phyloP scores from a whole-genome alignment of 2,113 vertebrate species.

The Hyperopisus bebe region DNA sequence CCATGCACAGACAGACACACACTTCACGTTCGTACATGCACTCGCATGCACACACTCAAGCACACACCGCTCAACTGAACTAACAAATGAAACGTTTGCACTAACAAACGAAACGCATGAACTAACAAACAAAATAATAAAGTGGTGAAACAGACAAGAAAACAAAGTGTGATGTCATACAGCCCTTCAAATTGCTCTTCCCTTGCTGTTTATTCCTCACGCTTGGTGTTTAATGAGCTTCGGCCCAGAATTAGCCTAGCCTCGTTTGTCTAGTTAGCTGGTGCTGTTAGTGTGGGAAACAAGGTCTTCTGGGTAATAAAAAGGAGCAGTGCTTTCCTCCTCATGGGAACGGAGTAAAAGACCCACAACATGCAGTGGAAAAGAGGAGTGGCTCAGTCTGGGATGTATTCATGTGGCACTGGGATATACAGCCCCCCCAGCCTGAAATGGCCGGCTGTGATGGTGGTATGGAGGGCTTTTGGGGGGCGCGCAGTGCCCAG shows the following conservation, averaged over 20 bases:
- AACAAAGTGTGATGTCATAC: neutral
- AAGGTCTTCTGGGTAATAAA: conserved; percentile 2
- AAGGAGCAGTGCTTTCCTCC: neutral
- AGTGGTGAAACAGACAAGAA: neutral
- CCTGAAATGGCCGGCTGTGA: neutral
- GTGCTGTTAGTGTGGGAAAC: neutral
- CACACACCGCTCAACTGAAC: neutral
- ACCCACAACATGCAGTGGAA: neutral
- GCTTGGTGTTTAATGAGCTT: conserved; percentile 8
- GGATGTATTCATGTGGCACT: neutral
- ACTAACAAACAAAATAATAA: neutral
- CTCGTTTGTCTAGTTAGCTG: neutral
- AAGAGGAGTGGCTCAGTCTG: neutral
- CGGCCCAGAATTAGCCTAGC: neutral
- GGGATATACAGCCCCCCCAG: neutral
- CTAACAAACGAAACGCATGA: neutral
- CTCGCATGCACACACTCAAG: neutral
- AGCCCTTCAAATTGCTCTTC: conserved; percentile 1
- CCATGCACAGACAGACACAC: neutral
- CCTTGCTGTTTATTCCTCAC: neutral
- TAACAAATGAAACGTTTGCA: neutral
- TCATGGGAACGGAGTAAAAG: neutral
- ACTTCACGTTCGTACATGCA: neutral
- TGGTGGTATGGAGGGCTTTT: neutral
- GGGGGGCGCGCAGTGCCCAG: neutral